Evolutionary conservation across 2,888 invertebrate genomes (phyloP).

Genomic region (Dryobota labecula): DNA sequence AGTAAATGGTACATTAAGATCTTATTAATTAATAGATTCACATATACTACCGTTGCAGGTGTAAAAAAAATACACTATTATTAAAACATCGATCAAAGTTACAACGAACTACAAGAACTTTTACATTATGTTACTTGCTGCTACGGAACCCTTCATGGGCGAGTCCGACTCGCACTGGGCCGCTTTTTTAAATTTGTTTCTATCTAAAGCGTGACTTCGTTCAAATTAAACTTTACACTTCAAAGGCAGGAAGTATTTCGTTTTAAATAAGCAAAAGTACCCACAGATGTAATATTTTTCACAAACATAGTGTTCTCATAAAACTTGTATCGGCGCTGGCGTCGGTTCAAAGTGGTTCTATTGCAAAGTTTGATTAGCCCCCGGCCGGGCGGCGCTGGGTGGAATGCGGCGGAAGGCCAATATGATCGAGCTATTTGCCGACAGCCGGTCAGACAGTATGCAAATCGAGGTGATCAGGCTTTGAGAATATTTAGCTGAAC

Average conservation of each 20-base stretch:
- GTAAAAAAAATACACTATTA: too few relatives aligned
- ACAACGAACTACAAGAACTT: too few relatives aligned
- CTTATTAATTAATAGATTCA: too few relatives aligned
- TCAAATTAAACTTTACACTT: slow-evolving; percentile 24
- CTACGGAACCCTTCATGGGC: too few relatives aligned
- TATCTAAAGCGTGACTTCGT: background rate
- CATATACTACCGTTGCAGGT: too few relatives aligned
- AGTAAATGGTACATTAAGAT: too few relatives aligned
- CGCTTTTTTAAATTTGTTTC: background rate
- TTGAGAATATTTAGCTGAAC: slow-evolving; percentile 13
- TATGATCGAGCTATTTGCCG: slow-evolving; percentile 33
- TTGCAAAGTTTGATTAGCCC: slow-evolving; percentile 51
- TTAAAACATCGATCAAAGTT: too few relatives aligned
- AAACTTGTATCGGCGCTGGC: slow-evolving; percentile 51
- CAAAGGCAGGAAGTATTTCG: slow-evolving; percentile 19
- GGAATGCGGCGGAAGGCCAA: slow-evolving; percentile 3
- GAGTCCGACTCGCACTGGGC: too few relatives aligned
- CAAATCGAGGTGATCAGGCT: slow-evolving; percentile 15
- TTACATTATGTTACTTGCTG: too few relatives aligned
- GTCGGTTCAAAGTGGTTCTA: slow-evolving; percentile 42
- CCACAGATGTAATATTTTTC: slow-evolving; percentile 33
- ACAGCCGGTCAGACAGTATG: slow-evolving; percentile 37
- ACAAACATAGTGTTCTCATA: slow-evolving; percentile 34
- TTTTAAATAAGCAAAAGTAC: slow-evolving; percentile 16
- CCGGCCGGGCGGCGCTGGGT: slow-evolving; percentile 10